Base-by-base conservation (phyloP, 1,140 invertebrate species). In the Riptortus pedestris region DNA sequence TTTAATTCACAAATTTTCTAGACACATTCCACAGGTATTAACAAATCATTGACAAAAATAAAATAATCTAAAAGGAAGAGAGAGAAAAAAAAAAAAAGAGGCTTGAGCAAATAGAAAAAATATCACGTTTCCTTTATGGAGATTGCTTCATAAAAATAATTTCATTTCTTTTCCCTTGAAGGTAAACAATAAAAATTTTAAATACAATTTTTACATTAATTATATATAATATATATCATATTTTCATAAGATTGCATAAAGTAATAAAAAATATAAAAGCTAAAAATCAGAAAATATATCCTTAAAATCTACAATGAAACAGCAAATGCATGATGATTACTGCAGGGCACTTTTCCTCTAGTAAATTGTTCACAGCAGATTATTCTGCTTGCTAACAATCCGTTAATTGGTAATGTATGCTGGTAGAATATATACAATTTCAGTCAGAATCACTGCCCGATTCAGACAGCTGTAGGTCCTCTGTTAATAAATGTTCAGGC, bases 401-500 rank as follows among this genome's bases (percentile, higher is more conserved):
- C 28, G 22, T 29, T 59, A 12, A 29, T 38, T 33, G 31, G 57
- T 33, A 38, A 59, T 24, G 28, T 16, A 22, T 29, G 14, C 33
- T 29, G 28, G 31, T 59, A 33, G 2, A 59, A 2, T 59, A 59
- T 59, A 12, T 59, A 59, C 57, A 59, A 59, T 57, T 61, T 64
- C 59, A 67, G 63, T 67, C 66, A 29, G 62, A 62, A 48, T 67
- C 66, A 48, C 63, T 65, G 28, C 66, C 66, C 38, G 66, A 67
- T 58, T 67, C 66, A 20, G 66, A 67, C n/a, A 67, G 63, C 66
- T 67, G 66, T 38, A 67, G 59, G 47, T 67, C 66, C 61, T 65
- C 66, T 33, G 59, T 67, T 9, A 67, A 58, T 22, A 65, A 62
- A 55, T 59, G 51, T 20, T 65, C 58, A 60, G 58, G 63, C 55